Conservation (phyloP, 1,140 invertebrate genomes). For the Metopolophium dirhodum region DNA sequence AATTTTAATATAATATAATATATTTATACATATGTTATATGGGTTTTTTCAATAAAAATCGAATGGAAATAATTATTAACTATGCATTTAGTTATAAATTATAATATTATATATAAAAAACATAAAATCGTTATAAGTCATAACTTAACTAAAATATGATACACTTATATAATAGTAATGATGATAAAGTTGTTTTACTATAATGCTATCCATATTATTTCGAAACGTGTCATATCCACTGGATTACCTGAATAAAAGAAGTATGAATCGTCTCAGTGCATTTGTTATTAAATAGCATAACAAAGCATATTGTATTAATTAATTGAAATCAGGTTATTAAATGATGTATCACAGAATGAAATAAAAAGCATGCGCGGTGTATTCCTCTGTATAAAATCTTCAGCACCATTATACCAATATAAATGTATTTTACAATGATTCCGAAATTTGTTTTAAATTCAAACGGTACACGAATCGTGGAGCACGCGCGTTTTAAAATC, state of each 20-base stretch:
- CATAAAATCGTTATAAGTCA: background rate
- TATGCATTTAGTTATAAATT: background rate
- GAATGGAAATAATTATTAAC: background rate
- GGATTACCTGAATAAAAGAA: background rate
- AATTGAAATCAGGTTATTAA: background rate
- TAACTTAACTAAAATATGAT: too few species aligned
- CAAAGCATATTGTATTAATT: background rate
- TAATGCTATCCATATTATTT: background rate
- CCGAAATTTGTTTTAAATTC: constrained; percentile 21
- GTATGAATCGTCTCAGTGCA: background rate
- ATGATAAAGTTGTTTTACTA: background rate
- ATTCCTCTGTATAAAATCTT: background rate
- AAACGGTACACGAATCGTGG: background rate
- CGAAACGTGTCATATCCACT: background rate
- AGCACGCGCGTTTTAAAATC: background rate
- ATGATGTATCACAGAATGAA: background rate
- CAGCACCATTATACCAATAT: background rate
- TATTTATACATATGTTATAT: too few species aligned
- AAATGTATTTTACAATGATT: constrained; percentile 8
- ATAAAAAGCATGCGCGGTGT: too few species aligned
- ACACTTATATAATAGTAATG: too few species aligned
- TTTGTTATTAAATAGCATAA: background rate
- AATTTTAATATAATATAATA: too few species aligned
- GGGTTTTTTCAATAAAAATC: too few species aligned
- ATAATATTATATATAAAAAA: background rate